Percentiles rank a stretch among this genome's conserved stretches.
Conservation (phyloP, 2,113 vertebrate species). For the Callithrix jacchus region DNA sequence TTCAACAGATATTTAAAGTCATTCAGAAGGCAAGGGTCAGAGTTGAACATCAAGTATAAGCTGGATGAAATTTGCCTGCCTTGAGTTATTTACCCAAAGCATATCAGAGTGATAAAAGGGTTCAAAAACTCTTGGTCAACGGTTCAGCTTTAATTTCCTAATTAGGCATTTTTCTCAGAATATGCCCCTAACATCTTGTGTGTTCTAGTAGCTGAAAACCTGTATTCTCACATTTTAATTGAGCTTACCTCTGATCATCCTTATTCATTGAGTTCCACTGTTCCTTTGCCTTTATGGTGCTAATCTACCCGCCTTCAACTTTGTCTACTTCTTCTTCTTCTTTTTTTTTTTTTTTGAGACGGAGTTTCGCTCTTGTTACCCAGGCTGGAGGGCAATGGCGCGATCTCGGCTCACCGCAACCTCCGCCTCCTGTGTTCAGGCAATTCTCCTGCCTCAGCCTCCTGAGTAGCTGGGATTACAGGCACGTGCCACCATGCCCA, state of each 20-base stretch:
- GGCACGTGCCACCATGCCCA: no score
- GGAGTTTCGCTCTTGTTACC: no score
- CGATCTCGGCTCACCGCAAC: no score
- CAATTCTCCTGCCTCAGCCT: no score
- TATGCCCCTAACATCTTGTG: not conserved
- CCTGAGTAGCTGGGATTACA: no score
- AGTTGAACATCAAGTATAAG: not conserved
- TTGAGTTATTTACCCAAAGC: not conserved
- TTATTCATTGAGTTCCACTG: not conserved
- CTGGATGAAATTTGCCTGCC: not conserved
- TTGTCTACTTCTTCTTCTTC: conserved; percentile 32
- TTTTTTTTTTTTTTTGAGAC: no score
- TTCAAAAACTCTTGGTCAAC: conserved; percentile 20
- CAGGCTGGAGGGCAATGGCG: no score
- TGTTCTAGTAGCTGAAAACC: not conserved
- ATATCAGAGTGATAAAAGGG: not conserved
- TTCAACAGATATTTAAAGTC: conserved; percentile 57
- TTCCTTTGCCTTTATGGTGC: not conserved
- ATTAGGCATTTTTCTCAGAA: conserved; percentile 18
- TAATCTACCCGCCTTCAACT: not conserved
- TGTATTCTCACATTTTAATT: not conserved
- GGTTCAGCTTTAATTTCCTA: conserved; percentile 48
- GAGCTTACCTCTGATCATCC: not conserved
- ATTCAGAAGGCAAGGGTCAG: conserved; percentile 11
- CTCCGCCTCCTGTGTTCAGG: no score